Evolutionary conservation across 1,140 invertebrate species (phyloP), one percentile per base, ranked within the genome.

Genomic region (Apis laboriosa): DNA sequence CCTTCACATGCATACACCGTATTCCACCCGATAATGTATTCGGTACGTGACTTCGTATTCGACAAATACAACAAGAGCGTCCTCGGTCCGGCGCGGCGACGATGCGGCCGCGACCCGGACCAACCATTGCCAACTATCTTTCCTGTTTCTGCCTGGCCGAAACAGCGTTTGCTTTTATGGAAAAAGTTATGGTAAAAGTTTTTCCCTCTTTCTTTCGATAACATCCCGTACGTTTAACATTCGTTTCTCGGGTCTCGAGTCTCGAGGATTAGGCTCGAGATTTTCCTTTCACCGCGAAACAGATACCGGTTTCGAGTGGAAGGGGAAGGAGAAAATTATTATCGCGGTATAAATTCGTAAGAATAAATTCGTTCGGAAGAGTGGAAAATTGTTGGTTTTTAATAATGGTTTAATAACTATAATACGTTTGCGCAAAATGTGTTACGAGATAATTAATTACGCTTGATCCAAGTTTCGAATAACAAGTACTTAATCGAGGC

Each of bases 1-100:
- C 88, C 86, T 90, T 89, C 88, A 84, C 87, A 88, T 89, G 88
- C 87, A 89, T 83, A 88, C 82, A 86, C 79, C 82, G 88, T 89
- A 86, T 84, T 80, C 87, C 84, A 72, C 64, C 87, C 84, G 88
- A 89, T 85, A 88, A 85, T 87, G 81, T 89, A 89, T 87, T 89
- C 83, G 87, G 88, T 88, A 87, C 84, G 88, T 89, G 89, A 88
- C 84, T 89, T 80, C 84, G 87, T 86, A 88, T 85, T 84, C 80
- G 85, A 88, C 86, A 86, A 85, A 86, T 88, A 86, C 84, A 85
- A 86, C 84, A 85, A 88, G 86, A 86, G 84, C 80, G 67, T 63
- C 70, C 80, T 64, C 77, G 84, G 80, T 73, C 80, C 80, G 80
- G 68, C 60, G 79, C 68, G 77, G 53, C 60, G 72, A 72, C 72